phyloP scores from a whole-genome alignment of 2,797 vertebrate species.

The Darevskia mixta region DNA sequence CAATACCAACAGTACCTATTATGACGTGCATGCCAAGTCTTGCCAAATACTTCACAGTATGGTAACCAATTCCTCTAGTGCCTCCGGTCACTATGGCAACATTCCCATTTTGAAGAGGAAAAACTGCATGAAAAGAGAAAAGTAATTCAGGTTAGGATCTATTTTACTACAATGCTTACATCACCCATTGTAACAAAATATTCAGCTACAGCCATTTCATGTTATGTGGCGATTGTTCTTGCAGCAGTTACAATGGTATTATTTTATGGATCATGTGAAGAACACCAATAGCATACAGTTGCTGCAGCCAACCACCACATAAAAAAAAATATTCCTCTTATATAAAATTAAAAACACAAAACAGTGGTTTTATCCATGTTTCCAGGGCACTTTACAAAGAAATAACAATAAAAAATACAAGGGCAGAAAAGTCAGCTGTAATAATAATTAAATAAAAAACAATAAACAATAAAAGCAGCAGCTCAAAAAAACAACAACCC shows the following conservation, averaged over 20 bases:
- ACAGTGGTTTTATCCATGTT: not conserved
- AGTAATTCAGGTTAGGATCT: conserved; percentile 41
- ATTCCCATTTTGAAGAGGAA: conserved; percentile 86
- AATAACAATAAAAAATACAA: not conserved
- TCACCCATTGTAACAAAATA: not conserved
- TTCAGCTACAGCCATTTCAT: not conserved
- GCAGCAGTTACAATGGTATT: not conserved
- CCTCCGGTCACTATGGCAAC: conserved; percentile 95
- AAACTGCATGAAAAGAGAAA: conserved; percentile 78
- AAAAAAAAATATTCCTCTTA: not conserved
- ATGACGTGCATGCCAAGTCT: conserved; percentile 91
- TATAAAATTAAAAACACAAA: not conserved
- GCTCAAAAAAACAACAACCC: not conserved
- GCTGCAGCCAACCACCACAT: not conserved
- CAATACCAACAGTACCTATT: conserved; percentile 84
- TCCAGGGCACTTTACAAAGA: not conserved
- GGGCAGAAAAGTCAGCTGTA: not conserved
- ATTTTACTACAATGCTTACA: conserved; percentile 4
- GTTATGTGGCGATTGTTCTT: not conserved
- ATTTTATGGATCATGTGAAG: not conserved
- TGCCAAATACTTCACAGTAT: conserved; percentile 87
- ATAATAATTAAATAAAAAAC: not conserved
- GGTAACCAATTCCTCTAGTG: conserved; percentile 90
- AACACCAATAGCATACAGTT: not conserved
- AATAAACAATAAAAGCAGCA: not conserved